Evolutionary conservation across 2,888 invertebrate species (phyloP), one percentile per base, ranked within the genome.

Genomic region (Macrophya alboannulata): DNA sequence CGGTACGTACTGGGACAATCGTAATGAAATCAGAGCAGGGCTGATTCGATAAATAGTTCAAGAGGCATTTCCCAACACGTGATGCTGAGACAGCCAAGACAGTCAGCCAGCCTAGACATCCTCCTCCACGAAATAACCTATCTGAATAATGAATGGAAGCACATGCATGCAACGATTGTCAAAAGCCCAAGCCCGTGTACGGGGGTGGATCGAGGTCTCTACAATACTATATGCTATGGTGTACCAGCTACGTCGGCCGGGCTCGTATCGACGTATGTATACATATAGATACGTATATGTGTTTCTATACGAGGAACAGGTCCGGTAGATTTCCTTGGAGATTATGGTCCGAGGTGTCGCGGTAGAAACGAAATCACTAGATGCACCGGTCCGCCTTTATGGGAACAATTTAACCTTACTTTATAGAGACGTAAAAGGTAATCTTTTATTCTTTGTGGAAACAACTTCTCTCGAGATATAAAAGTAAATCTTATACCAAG

Each of bases 141-240:
- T 87, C 88, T 90, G 88, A 90, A 90, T 90, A 89, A 90, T 90
- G 88, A 90, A 90, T 89, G 89, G 89, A 87, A 86, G 87, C 87
- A 88, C 88, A 87, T 87, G 88, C 86, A 84, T 88, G 87, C 86
- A 84, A 85, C 86, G 88, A 89, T 89, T 88, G 87, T 88, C 87
- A 89, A 86, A 86, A 88, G 88, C 48, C 48, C 86, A 86, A 88
- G 88, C 48, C 48, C 86, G 86, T 87, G 85, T 86, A 83, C 59
- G 74, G 72, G 62, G 59, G 51, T 84, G 65, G 83, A 65, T 40
- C 68, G 55, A 71, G 55, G 85, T 81, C 40, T 62, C 62, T 62
- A 51, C 25, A 31, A 31, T 31, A n/a, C 76, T 21, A 55, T 31
- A 37, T 51, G 77, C 55, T 55, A 55, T 55, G n/a, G n/a, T 55